A percentile compares a stretch with the other conserved stretches of the same genome.
These are phyloP conservation scores for Carapus acus DNA, from an alignment of 2,797 vertebrate species.

Conservation along the genomic window DNA sequence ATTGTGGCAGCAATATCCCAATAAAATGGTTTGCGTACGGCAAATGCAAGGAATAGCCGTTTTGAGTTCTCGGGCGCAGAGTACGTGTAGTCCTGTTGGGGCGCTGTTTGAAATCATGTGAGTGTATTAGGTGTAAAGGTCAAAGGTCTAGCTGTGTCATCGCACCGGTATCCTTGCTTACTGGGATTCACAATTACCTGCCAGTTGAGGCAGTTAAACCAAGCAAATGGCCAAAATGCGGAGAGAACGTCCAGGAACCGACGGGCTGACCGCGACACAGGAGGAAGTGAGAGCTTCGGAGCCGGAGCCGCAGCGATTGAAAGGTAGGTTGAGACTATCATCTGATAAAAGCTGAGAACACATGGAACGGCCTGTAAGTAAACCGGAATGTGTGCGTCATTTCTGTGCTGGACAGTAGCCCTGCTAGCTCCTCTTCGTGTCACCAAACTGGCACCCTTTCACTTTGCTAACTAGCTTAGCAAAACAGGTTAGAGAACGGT, in stretches of 20 bases:
- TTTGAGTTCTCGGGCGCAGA: too few relatives aligned
- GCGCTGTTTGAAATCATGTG: constrained; percentile 26
- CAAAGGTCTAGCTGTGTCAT: constrained; percentile 53
- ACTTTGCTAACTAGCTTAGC: not conserved
- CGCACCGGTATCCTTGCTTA: constrained; percentile 32
- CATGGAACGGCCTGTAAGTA: too few relatives aligned
- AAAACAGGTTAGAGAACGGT: not conserved
- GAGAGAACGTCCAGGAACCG: constrained; percentile 60
- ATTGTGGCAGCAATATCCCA: too few relatives aligned
- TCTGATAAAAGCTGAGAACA: not conserved
- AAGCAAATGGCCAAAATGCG: constrained; percentile 71
- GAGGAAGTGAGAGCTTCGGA: constrained; percentile 48
- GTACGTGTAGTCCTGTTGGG: constrained; percentile 13
- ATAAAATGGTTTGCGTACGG: too few relatives aligned
- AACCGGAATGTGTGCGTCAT: too few relatives aligned
- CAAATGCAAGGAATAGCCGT: too few relatives aligned
- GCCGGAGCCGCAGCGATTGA: constrained; percentile 34
- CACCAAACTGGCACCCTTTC: constrained; percentile 1
- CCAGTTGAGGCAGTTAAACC: not conserved
- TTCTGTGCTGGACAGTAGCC: not conserved
- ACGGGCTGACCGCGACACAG: constrained; percentile 34
- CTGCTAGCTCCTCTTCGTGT: not conserved
- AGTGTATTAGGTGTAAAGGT: constrained; percentile 23
- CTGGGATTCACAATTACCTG: not conserved
- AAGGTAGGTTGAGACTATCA: constrained; percentile 54